Conservation (phyloP, 1,140 invertebrate species). For the Tetramorium parvispinum region DNA sequence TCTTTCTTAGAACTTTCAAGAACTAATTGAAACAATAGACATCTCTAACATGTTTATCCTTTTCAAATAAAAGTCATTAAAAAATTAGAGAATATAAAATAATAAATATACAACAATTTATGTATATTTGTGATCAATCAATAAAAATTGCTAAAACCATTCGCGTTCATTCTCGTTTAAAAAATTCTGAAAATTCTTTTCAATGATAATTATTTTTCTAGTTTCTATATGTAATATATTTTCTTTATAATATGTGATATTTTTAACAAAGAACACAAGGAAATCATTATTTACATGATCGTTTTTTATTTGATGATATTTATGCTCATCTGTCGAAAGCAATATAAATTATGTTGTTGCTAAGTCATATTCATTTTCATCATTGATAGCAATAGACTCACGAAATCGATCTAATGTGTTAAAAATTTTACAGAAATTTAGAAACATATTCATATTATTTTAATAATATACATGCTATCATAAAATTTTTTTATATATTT, state of each 20-base stretch:
- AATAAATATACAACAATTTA: conserved; percentile 50
- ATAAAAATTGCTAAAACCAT: conserved; percentile 39
- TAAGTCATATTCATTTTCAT: neutral
- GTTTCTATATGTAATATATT: neutral
- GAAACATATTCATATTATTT: conserved; percentile 19
- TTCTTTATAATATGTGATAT: neutral
- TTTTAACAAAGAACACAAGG: neutral
- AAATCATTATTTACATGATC: conserved; percentile 21
- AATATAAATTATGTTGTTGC: conserved; percentile 1
- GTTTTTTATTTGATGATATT: conserved; percentile 6
- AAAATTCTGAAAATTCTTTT: neutral
- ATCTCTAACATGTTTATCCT: conserved; percentile 53
- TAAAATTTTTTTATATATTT: neutral
- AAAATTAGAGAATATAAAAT: conserved; percentile 23
- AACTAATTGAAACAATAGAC: conserved; percentile 19
- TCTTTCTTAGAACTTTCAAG: conserved; percentile 3
- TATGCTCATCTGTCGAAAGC: neutral
- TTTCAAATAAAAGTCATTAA: conserved; percentile 31
- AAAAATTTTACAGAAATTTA: conserved; percentile 47
- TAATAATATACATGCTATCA: neutral
- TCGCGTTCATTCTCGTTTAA: neutral
- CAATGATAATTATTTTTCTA: neutral
- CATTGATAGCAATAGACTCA: conserved; percentile 1
- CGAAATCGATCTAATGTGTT: conserved; percentile 17
- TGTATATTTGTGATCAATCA: conserved; percentile 57